Base-by-base conservation (phyloP, 2,797 vertebrate genomes). In the Sternotherus odoratus region DNA sequence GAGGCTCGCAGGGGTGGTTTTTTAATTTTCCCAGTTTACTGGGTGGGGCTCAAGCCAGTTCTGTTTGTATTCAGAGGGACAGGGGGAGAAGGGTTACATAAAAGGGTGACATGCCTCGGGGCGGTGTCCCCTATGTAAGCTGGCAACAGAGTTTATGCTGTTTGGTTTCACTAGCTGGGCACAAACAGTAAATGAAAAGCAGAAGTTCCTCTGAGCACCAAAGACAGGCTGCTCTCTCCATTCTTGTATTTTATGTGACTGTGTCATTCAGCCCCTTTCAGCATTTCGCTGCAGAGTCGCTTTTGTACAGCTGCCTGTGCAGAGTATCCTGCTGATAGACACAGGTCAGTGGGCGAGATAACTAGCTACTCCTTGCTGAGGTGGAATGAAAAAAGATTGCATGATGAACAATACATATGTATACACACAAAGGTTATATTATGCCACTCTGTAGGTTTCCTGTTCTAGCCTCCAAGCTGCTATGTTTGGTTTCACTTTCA, bases 321-420 rank as follows among this genome's bases (percentile, higher is more conserved):
- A 0, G 0, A 87, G 88, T 33, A 92, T 88, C 95, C 96, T 81
- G 89, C 96, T 96, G 95, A 60, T 39, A 96, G 95, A 89, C 91
- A 96, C 85, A 94, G 92, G 96, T 93, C 95, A 96, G 91, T 91
- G 91, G 87, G 84, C 92, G 88, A 96, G 95, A 89, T 96, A 97
- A 96, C 91, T 96, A 92, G 78, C 82, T 80, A 46, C 84, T 82
- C 33, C 91, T 93, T 10, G 1, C 94, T 94, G 94, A 87, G 94
- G 88, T 3, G 7, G 82, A 94, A 72, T 63, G 50, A 88, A 88
- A 79, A 85, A 80, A 89, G 84, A 33, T 54, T 81, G 93, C 91
- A 94, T 94, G 92, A 91, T 83, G 66, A 87, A 74, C 63, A 46
- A 90, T 95, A 77, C 92, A 93, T 95, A 95, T 94, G 93, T 77